A percentile compares a stretch with the other conserved stretches of the same genome.
Evolutionary conservation across 2,888 invertebrate species (phyloP).

Genomic region (Chorisops tibialis): DNA sequence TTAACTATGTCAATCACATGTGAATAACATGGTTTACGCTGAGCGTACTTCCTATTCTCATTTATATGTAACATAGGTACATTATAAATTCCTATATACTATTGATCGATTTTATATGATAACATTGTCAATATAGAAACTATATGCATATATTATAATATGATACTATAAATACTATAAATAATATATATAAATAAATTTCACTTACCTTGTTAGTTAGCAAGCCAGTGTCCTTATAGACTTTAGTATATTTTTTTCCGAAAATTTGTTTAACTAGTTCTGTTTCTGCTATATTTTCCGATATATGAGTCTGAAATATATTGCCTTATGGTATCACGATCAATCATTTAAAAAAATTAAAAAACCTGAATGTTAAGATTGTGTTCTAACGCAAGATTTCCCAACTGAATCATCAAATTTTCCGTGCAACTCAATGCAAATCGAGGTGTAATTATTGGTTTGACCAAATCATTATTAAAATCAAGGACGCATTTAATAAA

Average conservation of each 20-base stretch:
- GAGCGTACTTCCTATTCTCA: no score
- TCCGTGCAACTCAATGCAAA: slow-evolving; percentile 78
- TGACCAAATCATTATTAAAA: slow-evolving; percentile 60
- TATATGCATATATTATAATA: no score
- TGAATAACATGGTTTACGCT: no score
- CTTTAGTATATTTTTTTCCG: slow-evolving; percentile 64
- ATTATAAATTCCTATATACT: no score
- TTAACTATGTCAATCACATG: no score
- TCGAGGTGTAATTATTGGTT: slow-evolving; percentile 78
- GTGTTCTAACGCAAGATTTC: slow-evolving; percentile 63
- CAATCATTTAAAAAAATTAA: no score
- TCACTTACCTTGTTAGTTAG: slow-evolving; percentile 67
- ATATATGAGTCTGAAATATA: slow-evolving; percentile 75
- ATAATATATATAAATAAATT: neutral
- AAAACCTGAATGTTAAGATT: slow-evolving; percentile 72
- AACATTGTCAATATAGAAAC: no score
- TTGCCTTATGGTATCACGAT: neutral
- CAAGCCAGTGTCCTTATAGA: slow-evolving; percentile 72
- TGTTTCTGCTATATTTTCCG: slow-evolving; percentile 75
- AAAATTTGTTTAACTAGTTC: slow-evolving; percentile 60
- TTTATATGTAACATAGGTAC: no score
- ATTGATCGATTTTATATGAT: no score
- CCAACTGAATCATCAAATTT: slow-evolving; percentile 66
- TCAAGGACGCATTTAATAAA: slow-evolving; percentile 61
- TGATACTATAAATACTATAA: neutral